Conservation (phyloP, 2,113 vertebrate species). For the Dasyprocta punctata region DNA sequence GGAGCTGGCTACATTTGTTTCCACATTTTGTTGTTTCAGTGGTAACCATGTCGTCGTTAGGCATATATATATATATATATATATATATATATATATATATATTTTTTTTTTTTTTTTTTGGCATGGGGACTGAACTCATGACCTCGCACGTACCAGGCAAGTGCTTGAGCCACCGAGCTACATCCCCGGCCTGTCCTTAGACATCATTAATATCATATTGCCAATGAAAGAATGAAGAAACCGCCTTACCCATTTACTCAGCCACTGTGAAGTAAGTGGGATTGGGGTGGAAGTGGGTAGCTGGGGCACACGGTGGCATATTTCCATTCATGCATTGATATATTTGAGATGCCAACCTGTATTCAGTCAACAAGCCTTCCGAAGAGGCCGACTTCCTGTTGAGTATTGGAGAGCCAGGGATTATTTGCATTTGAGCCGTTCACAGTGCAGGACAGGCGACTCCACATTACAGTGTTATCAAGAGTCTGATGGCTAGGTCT, state of each 20-base stretch:
- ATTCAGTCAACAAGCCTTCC: not conserved
- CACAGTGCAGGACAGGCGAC: not conserved
- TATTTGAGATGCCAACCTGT: not conserved
- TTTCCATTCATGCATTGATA: not conserved
- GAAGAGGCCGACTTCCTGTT: not conserved
- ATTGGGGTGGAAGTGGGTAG: fast-evolving
- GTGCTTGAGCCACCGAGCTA: too few relatives aligned
- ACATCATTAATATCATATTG: not conserved
- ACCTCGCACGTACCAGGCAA: too few relatives aligned
- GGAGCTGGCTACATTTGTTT: not conserved
- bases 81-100: too few relatives aligned
- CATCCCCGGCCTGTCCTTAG: too few relatives aligned
- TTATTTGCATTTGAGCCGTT: not conserved
- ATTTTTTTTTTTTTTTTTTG: too few relatives aligned
- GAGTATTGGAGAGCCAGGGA: not conserved
- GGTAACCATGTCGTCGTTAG: not conserved
- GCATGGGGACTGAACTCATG: too few relatives aligned
- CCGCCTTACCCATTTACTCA: not conserved
- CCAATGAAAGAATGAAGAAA: not conserved
- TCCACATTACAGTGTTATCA: not conserved
- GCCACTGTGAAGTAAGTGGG: not conserved
- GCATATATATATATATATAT: too few relatives aligned
- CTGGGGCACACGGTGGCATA: not conserved
- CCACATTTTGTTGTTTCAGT: not conserved
- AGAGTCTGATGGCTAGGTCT: not conserved